Evolutionary conservation across 2,797 vertebrate genomes (phyloP).

Genomic region (Myotis daubentonii): DNA sequence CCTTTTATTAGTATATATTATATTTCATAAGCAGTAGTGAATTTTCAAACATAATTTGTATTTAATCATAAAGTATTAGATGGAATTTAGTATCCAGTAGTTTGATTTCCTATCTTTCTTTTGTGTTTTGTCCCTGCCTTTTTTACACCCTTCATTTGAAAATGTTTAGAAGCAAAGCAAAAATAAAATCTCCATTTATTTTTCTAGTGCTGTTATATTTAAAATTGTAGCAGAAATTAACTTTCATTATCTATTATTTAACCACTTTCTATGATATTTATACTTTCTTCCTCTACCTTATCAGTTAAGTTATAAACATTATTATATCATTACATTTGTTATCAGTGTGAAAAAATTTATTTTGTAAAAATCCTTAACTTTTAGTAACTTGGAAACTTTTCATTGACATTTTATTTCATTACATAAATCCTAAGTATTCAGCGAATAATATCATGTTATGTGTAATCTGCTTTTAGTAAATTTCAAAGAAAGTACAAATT

Average conservation of each 20-base stretch:
- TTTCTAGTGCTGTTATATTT: not conserved
- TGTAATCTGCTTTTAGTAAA: not conserved
- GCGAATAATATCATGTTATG: not conserved
- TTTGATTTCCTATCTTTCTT: not conserved
- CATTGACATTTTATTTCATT: not conserved
- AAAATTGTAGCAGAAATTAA: constrained; percentile 37
- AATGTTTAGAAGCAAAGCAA: constrained; percentile 15
- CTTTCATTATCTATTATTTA: not conserved
- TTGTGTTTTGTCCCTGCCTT: not conserved
- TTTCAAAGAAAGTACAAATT: constrained; percentile 33
- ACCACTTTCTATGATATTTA: constrained; percentile 4
- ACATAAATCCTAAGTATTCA: not conserved
- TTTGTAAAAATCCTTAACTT: not conserved
- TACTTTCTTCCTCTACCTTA: not conserved
- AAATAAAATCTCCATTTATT: not conserved
- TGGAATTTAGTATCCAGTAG: not conserved
- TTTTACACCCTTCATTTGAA: not conserved
- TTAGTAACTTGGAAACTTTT: constrained; percentile 9
- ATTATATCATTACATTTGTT: constrained; percentile 2
- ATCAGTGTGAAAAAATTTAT: not conserved
- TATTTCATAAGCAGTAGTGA: not conserved
- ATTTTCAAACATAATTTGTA: not conserved
- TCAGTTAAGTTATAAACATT: constrained; percentile 2
- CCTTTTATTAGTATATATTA: too few relatives aligned
- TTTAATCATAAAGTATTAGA: not conserved